Evolutionary conservation across 2,797 vertebrate species (phyloP), one percentile per base, ranked within the genome.

Genomic region (Xenops minutus): DNA sequence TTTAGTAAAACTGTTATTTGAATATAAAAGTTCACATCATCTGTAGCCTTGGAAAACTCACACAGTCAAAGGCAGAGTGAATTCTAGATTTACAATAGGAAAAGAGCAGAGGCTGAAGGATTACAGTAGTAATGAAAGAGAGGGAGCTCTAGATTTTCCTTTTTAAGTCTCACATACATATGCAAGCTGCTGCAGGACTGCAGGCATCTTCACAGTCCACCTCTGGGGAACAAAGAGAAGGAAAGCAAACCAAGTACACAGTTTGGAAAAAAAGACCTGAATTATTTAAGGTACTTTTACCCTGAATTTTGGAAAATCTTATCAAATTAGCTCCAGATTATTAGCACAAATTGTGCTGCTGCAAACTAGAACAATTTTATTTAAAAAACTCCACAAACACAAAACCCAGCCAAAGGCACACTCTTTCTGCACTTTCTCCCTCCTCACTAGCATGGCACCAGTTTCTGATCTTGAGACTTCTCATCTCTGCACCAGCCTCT

Each of bases 341-440:
- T 36, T 48, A 78, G 49, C 58, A 78, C 17, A 71, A 63, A 59
- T 61, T 14, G 10, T 29, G 48, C 44, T 64, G 72, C 5, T 39
- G 17, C 63, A 68, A 55, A 62, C 34, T 7, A 49, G 18, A 67
- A 68, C 24, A 39, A 72, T 4, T 29, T 14, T 26, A 61, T 41
- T 22, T 3, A 37, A 80, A 81, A 85, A 68, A 34, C 0, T 0
- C 5, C 32, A 72, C 11, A 39, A 61, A 21, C 4, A 4, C 39
- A 14, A 37, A 59, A 48, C 34, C 17, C 24, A 88, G 27, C 2
- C n/a, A 63, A 92, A 55, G 46, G 14, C 51, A 85, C 7, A 22
- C 3, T 15, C 18, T 41, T 36, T 39, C 12, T 4, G 3, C 23
- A 48, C 7, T 44, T 68, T 56, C 18, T 41, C 27, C 10, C 34